phyloP scores from a whole-genome alignment of 2,888 invertebrate species.

The Zootermopsis nevadensis region DNA sequence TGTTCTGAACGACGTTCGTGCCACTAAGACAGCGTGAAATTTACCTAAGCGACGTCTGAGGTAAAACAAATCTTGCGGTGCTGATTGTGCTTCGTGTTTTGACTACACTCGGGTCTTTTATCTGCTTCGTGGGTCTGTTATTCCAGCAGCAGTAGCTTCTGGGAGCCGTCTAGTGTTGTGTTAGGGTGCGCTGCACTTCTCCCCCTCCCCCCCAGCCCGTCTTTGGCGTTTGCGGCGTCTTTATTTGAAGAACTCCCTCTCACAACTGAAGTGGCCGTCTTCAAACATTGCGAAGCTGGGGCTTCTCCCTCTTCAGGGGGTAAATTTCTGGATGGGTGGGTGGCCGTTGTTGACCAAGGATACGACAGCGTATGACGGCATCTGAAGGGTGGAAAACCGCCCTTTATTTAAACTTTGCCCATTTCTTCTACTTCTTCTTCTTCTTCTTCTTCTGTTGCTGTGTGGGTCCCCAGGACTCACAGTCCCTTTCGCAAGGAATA shows the following conservation, averaged over 20 bases:
- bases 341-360: constrained; percentile 12
- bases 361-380: not conserved
- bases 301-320: not conserved
- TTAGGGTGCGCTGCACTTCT: not conserved
- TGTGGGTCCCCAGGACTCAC: too few species aligned
- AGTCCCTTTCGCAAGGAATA: not conserved
- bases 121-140: constrained; percentile 6
- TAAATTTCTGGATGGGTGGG: constrained; percentile 1
- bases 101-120: not conserved
- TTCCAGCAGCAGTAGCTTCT: constrained; percentile 3
- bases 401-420: constrained; percentile 22
- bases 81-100: constrained; percentile 5
- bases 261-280: constrained; percentile 25
- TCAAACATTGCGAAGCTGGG: constrained; percentile 17
- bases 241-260: not conserved
- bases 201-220: too few species aligned
- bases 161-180: constrained; percentile 4
- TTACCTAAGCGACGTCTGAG: constrained; percentile 10
- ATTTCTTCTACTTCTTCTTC: not conserved
- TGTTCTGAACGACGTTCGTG: not conserved
- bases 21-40: not conserved
- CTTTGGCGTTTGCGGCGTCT: not conserved
- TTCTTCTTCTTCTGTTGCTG: not conserved
- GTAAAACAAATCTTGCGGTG: constrained; percentile 5
- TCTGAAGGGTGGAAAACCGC: not conserved